Conservation (phyloP, 2,797 vertebrate genomes). For the Apogon talboti region DNA sequence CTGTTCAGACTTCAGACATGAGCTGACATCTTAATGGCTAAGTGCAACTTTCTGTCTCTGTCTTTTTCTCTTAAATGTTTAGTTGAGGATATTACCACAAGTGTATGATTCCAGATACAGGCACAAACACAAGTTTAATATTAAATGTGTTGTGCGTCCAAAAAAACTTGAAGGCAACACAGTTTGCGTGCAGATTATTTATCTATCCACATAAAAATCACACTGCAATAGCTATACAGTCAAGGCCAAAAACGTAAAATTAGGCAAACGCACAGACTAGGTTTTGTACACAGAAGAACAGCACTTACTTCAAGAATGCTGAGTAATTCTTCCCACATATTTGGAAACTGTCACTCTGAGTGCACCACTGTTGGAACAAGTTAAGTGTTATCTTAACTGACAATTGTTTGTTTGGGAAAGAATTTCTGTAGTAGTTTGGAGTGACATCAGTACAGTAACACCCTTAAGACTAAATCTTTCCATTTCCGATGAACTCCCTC, state of each 20-base stretch:
- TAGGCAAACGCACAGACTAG: constrained; percentile 20
- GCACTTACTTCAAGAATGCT: constrained; percentile 42
- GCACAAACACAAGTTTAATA: background rate
- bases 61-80: constrained; percentile 31
- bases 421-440: constrained; percentile 42
- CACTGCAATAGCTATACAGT: constrained; percentile 4
- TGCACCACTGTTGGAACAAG: constrained; percentile 56
- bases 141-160: background rate
- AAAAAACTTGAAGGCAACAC: background rate
- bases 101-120: constrained; percentile 48
- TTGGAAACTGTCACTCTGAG: constrained; percentile 45
- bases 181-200: constrained; percentile 11
- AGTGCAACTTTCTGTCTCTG: constrained; percentile 5
- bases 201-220: constrained; percentile 12
- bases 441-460: constrained; percentile 40
- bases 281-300: constrained; percentile 29
- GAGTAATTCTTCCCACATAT: constrained; percentile 49
- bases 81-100: constrained; percentile 30
- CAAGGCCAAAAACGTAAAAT: constrained; percentile 20
- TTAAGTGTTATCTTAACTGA: constrained; percentile 60
- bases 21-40: constrained; percentile 68
- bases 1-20: constrained; percentile 45
- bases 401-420: constrained; percentile 62
- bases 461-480: constrained; percentile 44
- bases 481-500: constrained; percentile 36